These are phyloP conservation scores for Trachelus troglodyta DNA, from an alignment of 2,888 invertebrate genomes.

Conservation along the genomic window DNA sequence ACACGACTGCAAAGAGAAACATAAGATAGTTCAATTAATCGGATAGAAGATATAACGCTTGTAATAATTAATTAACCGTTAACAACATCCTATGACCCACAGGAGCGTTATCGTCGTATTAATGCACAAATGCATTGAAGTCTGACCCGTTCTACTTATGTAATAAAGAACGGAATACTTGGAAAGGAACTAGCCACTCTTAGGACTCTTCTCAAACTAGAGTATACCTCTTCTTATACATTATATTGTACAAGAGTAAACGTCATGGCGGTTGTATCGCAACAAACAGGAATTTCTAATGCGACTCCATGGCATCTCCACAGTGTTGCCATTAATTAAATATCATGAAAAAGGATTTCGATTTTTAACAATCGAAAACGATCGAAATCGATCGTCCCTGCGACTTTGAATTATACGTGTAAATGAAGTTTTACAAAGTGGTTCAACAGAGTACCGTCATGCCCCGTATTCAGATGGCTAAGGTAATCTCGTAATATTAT, in stretches of 20 bases:
- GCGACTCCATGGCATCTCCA: background rate
- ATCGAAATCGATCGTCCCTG: background rate
- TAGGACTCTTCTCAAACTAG: background rate
- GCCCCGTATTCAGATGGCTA: background rate
- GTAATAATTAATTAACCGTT: background rate
- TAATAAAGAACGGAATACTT: background rate
- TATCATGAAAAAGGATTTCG: background rate
- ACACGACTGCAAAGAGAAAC: slow-evolving; percentile 52
- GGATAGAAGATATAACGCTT: background rate
- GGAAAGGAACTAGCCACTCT: background rate
- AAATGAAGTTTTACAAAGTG: background rate
- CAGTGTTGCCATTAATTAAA: background rate
- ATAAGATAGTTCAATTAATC: background rate
- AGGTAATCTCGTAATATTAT: slow-evolving; percentile 30
- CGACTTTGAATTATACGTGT: background rate
- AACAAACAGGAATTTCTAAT: slow-evolving; percentile 7
- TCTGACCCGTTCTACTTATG: background rate
- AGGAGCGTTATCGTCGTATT: background rate
- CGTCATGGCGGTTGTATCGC: background rate
- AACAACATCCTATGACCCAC: background rate
- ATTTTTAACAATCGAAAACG: background rate
- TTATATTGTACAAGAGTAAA: background rate
- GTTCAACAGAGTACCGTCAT: background rate
- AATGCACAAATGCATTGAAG: background rate
- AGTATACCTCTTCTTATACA: background rate